phyloP scores from a whole-genome alignment of 2,113 vertebrate genomes.

The Ellobius talpinus region DNA sequence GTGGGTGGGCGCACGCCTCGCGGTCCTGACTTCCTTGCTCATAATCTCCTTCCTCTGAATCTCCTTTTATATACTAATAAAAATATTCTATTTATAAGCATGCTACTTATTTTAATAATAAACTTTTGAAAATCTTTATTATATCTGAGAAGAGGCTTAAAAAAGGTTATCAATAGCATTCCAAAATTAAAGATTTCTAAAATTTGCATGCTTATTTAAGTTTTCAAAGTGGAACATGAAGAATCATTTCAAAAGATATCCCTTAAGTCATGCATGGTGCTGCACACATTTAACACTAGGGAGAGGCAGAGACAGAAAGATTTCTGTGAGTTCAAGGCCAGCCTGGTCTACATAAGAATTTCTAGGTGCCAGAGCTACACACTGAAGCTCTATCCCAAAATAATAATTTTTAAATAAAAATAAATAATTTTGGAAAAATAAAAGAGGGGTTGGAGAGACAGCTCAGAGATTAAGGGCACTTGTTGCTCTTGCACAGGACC shows the following conservation, averaged over 20 bases:
- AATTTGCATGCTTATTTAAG: slow-evolving; percentile 25
- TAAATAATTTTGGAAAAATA: neutral
- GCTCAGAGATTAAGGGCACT: neutral
- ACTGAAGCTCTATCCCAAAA: neutral
- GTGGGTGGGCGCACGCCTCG: too few relatives aligned
- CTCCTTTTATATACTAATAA: slow-evolving; percentile 56
- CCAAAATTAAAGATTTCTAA: slow-evolving; percentile 62
- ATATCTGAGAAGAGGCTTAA: neutral
- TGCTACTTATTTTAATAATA: neutral
- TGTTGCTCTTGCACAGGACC: neutral
- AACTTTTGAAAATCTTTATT: neutral
- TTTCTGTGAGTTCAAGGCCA: neutral
- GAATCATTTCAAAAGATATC: slow-evolving; percentile 46
- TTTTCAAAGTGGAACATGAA: slow-evolving; percentile 10
- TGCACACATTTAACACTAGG: neutral
- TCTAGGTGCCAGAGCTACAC: neutral
- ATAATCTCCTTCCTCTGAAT: too few relatives aligned
- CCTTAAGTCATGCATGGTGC: neutral
- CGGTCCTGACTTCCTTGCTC: too few relatives aligned
- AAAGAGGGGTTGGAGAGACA: neutral
- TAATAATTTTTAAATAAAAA: neutral
- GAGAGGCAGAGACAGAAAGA: neutral
- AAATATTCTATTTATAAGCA: slow-evolving; percentile 27
- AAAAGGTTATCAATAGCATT: slow-evolving; percentile 24
- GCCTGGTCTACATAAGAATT: neutral